Evolutionary conservation across 2,113 vertebrate genomes (phyloP).

Genomic region (Sardina pilchardus): DNA sequence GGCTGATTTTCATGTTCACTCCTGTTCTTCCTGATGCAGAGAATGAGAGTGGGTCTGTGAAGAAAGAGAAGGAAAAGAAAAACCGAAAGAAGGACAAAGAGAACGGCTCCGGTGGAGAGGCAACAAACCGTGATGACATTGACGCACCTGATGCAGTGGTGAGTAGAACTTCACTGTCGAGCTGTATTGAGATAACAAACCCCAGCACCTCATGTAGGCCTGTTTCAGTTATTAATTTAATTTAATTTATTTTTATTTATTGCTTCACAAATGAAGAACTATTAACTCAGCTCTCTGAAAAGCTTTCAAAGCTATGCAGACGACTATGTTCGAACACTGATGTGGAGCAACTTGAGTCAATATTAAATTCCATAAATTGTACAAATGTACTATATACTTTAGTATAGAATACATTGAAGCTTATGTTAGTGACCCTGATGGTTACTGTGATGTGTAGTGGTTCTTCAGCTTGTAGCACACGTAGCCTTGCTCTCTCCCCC

Average conservation of each 20-base stretch:
- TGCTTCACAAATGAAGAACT: not conserved
- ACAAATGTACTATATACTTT: too few relatives aligned
- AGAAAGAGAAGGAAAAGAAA: constrained; percentile 73
- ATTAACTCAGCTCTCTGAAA: not conserved
- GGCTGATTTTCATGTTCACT: not conserved
- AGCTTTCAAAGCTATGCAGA: not conserved
- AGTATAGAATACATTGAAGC: too few relatives aligned
- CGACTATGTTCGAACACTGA: not conserved
- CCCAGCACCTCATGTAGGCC: not conserved
- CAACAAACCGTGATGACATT: constrained; percentile 79
- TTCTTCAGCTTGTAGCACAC: not conserved
- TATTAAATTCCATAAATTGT: too few relatives aligned
- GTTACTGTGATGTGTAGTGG: too few relatives aligned
- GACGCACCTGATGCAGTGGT: constrained; percentile 89
- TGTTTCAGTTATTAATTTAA: too few relatives aligned
- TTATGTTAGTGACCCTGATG: too few relatives aligned
- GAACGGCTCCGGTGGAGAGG: constrained; percentile 88
- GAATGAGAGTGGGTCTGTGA: too few relatives aligned
- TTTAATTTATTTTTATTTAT: too few relatives aligned
- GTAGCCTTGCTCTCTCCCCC: not conserved
- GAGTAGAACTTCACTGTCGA: constrained; percentile 45
- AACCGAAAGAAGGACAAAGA: constrained; percentile 97
- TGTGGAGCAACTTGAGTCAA: not conserved
- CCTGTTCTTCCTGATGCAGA: too few relatives aligned
- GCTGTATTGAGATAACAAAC: not conserved